Evolutionary conservation across 2,888 invertebrate genomes (phyloP).

Genomic region (Dorcus parallelipipedus): DNA sequence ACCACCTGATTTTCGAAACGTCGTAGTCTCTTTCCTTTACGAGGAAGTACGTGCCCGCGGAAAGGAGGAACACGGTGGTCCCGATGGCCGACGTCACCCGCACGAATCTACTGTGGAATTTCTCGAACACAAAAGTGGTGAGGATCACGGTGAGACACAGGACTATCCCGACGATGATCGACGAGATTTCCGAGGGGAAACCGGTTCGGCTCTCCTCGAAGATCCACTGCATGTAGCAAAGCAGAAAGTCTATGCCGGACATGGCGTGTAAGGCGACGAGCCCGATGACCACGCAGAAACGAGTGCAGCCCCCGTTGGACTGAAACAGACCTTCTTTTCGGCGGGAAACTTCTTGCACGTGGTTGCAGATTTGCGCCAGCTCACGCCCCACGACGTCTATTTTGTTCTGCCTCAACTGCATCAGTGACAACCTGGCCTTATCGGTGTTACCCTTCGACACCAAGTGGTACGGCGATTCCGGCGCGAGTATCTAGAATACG

Average conservation of each 20-base stretch:
- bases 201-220: conserved; percentile 51
- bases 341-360: conserved; percentile 38
- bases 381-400: conserved; percentile 60
- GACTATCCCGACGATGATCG: conserved; percentile 73
- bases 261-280: conserved; percentile 40
- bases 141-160: conserved; percentile 68
- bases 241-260: conserved; percentile 69
- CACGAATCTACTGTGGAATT: conserved; percentile 68
- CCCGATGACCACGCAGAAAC: conserved; percentile 59
- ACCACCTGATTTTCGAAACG: conserved; percentile 59
- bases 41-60: conserved; percentile 73
- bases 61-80: conserved; percentile 61
- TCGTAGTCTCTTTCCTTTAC: conserved; percentile 56
- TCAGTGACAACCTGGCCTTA: conserved; percentile 64
- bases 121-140: conserved; percentile 72
- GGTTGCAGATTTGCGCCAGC: conserved; percentile 45
- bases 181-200: conserved; percentile 58
- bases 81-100: conserved; percentile 66
- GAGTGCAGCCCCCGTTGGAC: conserved; percentile 45
- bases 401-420: conserved; percentile 63
- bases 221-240: conserved; percentile 72
- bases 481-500: conserved; percentile 68
- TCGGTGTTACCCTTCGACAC: conserved; percentile 55
- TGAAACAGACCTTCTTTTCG: conserved; percentile 40
- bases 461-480: conserved; percentile 73